Conservation (phyloP, 2,888 invertebrate species). For the Steinernema carpocapsae region DNA sequence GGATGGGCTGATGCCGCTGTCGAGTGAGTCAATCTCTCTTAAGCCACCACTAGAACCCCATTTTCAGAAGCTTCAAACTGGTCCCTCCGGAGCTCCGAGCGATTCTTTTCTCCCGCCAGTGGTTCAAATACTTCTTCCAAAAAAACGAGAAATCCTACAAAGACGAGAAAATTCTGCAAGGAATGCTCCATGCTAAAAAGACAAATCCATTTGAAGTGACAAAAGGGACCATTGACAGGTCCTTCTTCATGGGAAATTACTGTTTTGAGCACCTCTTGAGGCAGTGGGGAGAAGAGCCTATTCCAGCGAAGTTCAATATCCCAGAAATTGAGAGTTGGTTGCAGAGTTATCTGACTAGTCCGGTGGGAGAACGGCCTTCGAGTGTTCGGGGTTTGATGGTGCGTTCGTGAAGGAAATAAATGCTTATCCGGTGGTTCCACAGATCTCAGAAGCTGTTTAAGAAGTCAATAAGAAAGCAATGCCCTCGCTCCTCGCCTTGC, state of each 20-base stretch:
- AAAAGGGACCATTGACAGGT: background rate
- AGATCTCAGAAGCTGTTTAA: too few species aligned
- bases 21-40: background rate
- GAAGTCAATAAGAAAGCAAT: too few species aligned
- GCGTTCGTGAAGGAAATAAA: too few species aligned
- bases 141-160: background rate
- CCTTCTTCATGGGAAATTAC: constrained; percentile 10
- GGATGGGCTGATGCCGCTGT: constrained; percentile 7
- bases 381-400: too few species aligned
- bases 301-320: background rate
- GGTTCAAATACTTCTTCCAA: constrained; percentile 15
- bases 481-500: too few species aligned
- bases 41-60: background rate
- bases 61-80: background rate
- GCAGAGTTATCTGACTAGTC: background rate
- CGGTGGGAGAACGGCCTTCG: background rate
- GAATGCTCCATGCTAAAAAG: background rate
- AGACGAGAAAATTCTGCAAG: too few species aligned
- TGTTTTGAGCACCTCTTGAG: background rate
- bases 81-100: background rate
- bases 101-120: background rate
- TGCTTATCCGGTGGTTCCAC: too few species aligned
- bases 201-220: background rate
- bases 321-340: background rate
- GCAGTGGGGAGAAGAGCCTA: background rate